Conservation (phyloP, 2,113 vertebrate species). For the Brienomyrus longianalis region DNA sequence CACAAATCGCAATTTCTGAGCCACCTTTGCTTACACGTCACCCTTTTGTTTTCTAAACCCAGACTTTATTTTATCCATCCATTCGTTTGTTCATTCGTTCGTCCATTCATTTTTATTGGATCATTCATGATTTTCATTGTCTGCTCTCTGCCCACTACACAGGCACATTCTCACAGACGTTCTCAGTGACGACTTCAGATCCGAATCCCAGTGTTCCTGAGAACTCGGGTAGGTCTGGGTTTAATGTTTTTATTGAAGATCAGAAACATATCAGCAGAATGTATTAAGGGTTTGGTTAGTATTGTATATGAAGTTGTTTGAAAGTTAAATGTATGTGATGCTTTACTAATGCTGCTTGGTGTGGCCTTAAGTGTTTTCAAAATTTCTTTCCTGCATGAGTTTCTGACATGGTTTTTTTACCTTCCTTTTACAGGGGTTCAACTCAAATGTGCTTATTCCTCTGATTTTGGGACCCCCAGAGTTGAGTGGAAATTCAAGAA, state of each 20-base stretch:
- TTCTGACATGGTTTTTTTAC: neutral
- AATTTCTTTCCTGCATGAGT: neutral
- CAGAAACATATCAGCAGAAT: neutral
- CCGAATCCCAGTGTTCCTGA: slow-evolving; percentile 37
- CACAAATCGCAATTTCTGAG: neutral
- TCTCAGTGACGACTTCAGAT: slow-evolving; percentile 28
- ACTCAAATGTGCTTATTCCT: slow-evolving; percentile 43
- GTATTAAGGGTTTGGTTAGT: neutral
- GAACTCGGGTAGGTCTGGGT: slow-evolving; percentile 45
- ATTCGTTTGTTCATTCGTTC: too few species aligned
- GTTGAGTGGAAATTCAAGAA: slow-evolving; percentile 62
- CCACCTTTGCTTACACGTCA: neutral
- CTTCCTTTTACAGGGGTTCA: slow-evolving; percentile 45
- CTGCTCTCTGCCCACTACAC: slow-evolving; percentile 12
- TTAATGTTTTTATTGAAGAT: neutral
- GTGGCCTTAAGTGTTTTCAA: neutral
- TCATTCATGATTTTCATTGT: neutral
- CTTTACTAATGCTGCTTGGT: neutral
- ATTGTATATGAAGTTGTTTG: neutral
- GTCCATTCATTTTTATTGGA: neutral
- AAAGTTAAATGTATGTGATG: neutral
- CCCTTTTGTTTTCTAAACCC: neutral
- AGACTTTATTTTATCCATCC: neutral
- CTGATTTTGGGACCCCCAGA: slow-evolving; percentile 54
- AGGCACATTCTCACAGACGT: slow-evolving; percentile 40